These are phyloP conservation scores for Papilio glaucus DNA, from an alignment of 1,140 invertebrate species.

Conservation along the genomic window DNA sequence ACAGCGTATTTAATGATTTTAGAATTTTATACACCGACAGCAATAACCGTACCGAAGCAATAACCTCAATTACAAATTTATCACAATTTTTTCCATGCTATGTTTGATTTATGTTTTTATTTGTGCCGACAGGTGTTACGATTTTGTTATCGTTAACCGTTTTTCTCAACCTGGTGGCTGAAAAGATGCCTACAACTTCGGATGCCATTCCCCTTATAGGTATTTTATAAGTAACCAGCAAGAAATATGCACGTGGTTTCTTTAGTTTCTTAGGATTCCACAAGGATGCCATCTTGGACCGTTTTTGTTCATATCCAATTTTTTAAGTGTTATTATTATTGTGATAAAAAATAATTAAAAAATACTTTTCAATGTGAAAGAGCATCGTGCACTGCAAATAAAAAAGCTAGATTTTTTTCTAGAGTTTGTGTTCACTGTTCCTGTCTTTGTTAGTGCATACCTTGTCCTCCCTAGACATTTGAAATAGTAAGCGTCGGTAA, in stretches of 20 bases:
- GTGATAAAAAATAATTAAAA: constrained; percentile 1
- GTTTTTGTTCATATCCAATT: constrained; percentile 47
- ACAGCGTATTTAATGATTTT: no score
- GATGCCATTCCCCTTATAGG: constrained; percentile 91
- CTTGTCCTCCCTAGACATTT: constrained; percentile 21
- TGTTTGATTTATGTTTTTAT: constrained; percentile 41
- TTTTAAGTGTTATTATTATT: constrained; percentile 39
- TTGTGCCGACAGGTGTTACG: constrained; percentile 93
- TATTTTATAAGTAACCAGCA: constrained; percentile 60
- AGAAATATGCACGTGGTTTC: constrained; percentile 49
- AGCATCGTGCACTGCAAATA: constrained; percentile 32
- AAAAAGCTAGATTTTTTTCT: constrained; percentile 13
- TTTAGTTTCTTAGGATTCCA: constrained; percentile 25
- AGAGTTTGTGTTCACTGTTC: constrained; percentile 14
- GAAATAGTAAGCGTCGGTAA: constrained; percentile 21
- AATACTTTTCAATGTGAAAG: background rate
- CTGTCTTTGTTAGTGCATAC: constrained; percentile 21
- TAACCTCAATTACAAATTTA: background rate
- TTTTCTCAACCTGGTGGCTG: constrained; percentile 97
- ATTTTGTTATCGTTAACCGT: constrained; percentile 99
- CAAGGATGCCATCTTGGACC: constrained; percentile 35
- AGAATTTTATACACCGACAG: no score
- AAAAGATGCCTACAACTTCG: constrained; percentile 95
- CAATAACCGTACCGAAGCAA: background rate
- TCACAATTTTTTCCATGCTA: background rate